Conservation (phyloP, 2,113 vertebrate species). For the Bucco capensis region DNA sequence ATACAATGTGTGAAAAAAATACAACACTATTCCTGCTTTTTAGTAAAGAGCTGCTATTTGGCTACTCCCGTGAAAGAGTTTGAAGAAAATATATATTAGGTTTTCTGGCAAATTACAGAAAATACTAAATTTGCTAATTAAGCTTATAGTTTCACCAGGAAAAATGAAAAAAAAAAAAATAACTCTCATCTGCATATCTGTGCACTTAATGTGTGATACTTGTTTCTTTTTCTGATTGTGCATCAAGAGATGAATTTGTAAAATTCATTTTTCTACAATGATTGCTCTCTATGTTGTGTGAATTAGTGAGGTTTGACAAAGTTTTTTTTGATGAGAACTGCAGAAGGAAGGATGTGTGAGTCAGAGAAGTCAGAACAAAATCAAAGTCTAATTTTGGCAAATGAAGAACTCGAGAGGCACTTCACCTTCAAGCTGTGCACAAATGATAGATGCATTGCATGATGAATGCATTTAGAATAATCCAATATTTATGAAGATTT, state of each 20-base stretch:
- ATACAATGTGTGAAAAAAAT: background rate
- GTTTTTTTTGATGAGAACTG: background rate
- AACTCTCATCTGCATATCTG: background rate
- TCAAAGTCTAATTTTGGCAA: background rate
- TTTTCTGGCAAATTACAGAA: background rate
- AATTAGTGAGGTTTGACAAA: background rate
- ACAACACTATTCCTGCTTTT: background rate
- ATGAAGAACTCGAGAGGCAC: conserved; percentile 5
- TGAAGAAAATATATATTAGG: background rate
- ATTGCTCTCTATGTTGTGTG: background rate
- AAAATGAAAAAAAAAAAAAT: background rate
- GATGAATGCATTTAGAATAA: conserved; percentile 14
- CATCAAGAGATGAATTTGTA: background rate
- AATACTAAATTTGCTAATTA: background rate
- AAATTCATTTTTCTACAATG: background rate
- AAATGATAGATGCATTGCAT: background rate
- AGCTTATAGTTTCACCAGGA: background rate
- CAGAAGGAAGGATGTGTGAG: background rate
- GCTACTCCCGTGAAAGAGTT: background rate
- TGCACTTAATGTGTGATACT: background rate
- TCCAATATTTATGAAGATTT: conserved; percentile 44
- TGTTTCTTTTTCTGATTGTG: background rate
- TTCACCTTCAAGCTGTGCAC: background rate
- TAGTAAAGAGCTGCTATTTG: background rate
- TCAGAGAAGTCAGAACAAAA: conserved; percentile 3